Evolutionary conservation across 1,140 invertebrate genomes (phyloP), one percentile per base, ranked within the genome.

Genomic region (Macrobrachium rosenbergii): DNA sequence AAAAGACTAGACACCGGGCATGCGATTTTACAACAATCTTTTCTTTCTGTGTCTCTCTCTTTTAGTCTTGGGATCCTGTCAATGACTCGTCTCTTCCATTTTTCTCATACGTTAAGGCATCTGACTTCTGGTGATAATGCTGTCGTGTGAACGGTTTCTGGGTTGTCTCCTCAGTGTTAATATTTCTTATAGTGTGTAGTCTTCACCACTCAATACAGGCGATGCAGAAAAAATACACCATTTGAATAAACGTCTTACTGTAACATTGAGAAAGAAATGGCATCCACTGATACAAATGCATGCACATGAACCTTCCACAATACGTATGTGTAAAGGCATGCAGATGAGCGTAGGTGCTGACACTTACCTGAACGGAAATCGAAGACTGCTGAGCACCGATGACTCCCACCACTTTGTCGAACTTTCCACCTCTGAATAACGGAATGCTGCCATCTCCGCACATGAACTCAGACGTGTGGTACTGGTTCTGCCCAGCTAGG

Each of bases 371-470:
- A 59, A 94, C 92, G 11, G 94, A 94, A 6, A 94, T 93, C 3
- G 93, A 93, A 52, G 93, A 94, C 7, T 93, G 93, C 81, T 94
- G 94, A 0, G 92, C 93, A 0, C 93, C 94, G 23, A 94, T 92
- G 2, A 94, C 92, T 0, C 93, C 93, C 17, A 94, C 91, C 16
- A 94, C 92, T 80, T 92, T 90, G 77, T 94, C 93, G 77, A 93
- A 93, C 23, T 91, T 90, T 5, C 91, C 92, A 21, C 92, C 91
- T 6, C 91, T 85, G 83, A 92, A 94, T 88, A 91, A 92, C 23
- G 94, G 93, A 19, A 91, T 73, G 52, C 90, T 91, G 7, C 92
- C 92, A 81, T 93, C 93, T 14, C 72, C 45, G 89, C 94, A 94
- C 8, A 90, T 91, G 83, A 93, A 94, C 85, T 93, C 93, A 16